Percentiles rank a stretch among this genome's conserved stretches.
Evolutionary conservation across 1,140 invertebrate genomes (phyloP).

Genomic region (Heterodera schachtii): DNA sequence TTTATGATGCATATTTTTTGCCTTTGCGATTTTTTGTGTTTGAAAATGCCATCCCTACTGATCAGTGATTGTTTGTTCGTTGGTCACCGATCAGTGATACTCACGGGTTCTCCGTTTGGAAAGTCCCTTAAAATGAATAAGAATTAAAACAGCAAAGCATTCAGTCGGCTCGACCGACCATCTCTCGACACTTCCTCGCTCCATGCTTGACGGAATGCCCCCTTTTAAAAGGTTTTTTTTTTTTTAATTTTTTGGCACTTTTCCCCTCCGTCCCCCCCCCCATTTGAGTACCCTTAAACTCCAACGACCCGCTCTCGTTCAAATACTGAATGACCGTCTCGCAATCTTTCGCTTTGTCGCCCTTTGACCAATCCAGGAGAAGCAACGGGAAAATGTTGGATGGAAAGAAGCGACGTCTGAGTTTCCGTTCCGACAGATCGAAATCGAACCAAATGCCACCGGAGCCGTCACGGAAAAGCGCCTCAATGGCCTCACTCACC

Average conservation of each 20-base stretch:
- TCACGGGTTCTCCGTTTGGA: conserved; percentile 75
- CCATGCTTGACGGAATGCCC: conserved; percentile 6
- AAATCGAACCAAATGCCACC: conserved; percentile 85
- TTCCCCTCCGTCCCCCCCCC: too few species aligned
- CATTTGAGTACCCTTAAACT: conserved; percentile 31
- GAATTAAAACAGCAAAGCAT: conserved; percentile 73
- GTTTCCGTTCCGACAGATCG: conserved; percentile 71
- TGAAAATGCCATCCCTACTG: conserved; percentile 3
- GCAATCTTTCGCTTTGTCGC: conserved; percentile 71
- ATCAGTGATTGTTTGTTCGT: conserved; percentile 73
- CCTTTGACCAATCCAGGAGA: conserved; percentile 68
- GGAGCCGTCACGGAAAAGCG: conserved; percentile 75
- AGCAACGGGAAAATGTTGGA: conserved; percentile 83
- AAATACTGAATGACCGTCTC: conserved; percentile 68
- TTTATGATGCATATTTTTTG: too few species aligned
- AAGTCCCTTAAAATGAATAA: conserved; percentile 67
- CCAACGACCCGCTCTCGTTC: conserved; percentile 76
- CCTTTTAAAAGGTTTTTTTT: background rate
- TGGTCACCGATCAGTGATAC: conserved; percentile 67
- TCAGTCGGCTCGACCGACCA: conserved; percentile 70
- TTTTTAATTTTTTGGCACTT: too few species aligned
- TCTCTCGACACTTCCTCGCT: background rate
- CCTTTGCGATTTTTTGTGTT: too few species aligned
- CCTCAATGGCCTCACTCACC: conserved; percentile 33
- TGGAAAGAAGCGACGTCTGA: conserved; percentile 73